A percentile compares a stretch with the other conserved stretches of the same genome.
These are phyloP conservation scores for Pyxicephalus adspersus DNA, from an alignment of 2,113 vertebrate species.

Conservation along the genomic window DNA sequence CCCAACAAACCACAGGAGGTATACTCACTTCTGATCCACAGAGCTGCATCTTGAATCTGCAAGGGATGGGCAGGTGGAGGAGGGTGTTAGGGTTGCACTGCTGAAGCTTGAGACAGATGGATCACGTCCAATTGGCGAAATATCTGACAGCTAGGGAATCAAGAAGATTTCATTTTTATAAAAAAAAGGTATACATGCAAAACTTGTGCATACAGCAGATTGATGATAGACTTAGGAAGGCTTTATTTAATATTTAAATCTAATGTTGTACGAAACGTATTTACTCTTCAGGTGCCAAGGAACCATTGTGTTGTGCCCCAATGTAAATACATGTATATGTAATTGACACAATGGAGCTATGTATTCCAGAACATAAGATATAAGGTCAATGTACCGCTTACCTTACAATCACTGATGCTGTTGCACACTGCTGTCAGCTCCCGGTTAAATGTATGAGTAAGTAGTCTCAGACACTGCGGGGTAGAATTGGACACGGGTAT, in stretches of 20 bases:
- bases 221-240: too few species aligned
- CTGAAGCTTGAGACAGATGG: slow-evolving; percentile 95
- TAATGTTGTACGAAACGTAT: too few species aligned
- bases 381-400: slow-evolving; percentile 61
- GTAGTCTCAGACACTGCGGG: slow-evolving; percentile 90
- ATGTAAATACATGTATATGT: too few species aligned
- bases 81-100: slow-evolving; percentile 95
- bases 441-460: slow-evolving; percentile 95
- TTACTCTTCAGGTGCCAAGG: too few species aligned
- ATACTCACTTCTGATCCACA: slow-evolving; percentile 88
- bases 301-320: too few species aligned
- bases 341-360: too few species aligned
- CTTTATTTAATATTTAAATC: too few species aligned
- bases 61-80: slow-evolving; percentile 96
- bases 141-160: slow-evolving; percentile 84
- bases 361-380: not conserved
- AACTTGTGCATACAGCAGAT: too few species aligned
- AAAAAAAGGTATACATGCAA: too few species aligned
- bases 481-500: not conserved
- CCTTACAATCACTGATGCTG: slow-evolving; percentile 98
- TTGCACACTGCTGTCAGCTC: slow-evolving; percentile 91
- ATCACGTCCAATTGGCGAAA: slow-evolving; percentile 89
- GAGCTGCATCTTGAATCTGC: slow-evolving; percentile 89
- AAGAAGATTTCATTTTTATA: too few species aligned
- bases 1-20: too few species aligned